Conservation (phyloP, 2,113 vertebrate species). For the Lasiurus cinereus region DNA sequence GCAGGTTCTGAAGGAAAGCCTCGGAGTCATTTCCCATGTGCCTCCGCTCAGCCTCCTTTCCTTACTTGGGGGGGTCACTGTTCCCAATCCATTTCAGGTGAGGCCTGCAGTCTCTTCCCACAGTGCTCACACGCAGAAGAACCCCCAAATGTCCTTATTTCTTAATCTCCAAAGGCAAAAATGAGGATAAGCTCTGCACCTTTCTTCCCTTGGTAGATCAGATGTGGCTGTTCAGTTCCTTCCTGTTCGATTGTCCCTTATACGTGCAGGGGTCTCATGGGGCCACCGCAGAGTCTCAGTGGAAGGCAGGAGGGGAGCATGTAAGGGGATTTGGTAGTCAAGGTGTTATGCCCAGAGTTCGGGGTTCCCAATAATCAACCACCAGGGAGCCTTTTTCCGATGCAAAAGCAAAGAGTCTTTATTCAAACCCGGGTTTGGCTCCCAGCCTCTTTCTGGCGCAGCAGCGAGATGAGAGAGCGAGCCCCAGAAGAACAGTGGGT, state of each 20-base stretch:
- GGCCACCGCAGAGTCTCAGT: background rate
- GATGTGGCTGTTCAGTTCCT: background rate
- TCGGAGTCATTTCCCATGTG: background rate
- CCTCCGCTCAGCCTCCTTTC: background rate
- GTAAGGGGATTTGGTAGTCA: background rate
- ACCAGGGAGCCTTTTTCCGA: too few relatives aligned
- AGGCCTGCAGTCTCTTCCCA: background rate
- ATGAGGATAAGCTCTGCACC: background rate
- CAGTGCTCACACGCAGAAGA: background rate
- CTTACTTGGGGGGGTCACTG: accelerated
- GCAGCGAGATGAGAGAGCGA: too few relatives aligned
- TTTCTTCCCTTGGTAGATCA: background rate
- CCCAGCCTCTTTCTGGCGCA: too few relatives aligned
- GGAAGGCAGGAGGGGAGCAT: background rate
- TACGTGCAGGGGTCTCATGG: background rate
- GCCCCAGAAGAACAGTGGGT: too few relatives aligned
- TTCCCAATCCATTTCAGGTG: background rate
- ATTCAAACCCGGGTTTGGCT: too few relatives aligned
- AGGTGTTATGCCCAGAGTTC: too few relatives aligned
- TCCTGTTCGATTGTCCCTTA: background rate
- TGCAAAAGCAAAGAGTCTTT: too few relatives aligned
- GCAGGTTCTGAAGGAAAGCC: background rate
- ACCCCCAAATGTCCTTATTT: background rate
- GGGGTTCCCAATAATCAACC: too few relatives aligned
- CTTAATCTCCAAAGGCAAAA: slow-evolving; percentile 27